Conservation (phyloP, 2,888 invertebrate species). For the Stenodema calcarata region DNA sequence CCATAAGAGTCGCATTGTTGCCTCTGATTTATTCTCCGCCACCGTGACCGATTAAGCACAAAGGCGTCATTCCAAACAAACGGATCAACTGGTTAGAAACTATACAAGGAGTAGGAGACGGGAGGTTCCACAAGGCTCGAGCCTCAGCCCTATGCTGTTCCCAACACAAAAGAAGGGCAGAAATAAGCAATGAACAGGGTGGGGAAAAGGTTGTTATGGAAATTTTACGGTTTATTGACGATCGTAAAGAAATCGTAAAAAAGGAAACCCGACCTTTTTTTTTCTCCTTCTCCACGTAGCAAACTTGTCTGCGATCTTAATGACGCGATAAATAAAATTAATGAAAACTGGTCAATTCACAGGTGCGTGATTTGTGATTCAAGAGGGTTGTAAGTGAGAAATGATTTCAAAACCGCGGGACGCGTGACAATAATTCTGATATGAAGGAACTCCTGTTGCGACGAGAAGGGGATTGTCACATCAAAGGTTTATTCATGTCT, state of each 20-base stretch:
- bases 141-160: not conserved
- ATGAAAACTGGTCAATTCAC: not conserved
- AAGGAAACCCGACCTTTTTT: not conserved
- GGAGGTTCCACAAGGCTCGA: not conserved
- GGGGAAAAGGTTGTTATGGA: slow-evolving; percentile 3
- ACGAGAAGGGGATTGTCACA: not conserved
- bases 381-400: not conserved
- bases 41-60: not conserved
- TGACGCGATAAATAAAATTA: not conserved
- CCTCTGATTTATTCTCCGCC: not conserved
- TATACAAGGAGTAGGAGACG: not conserved
- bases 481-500: not conserved
- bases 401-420: not conserved
- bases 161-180: not conserved
- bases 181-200: not conserved
- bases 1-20: not conserved
- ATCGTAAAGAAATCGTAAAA: not conserved
- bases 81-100: slow-evolving; percentile 1
- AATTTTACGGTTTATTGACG: slow-evolving; percentile 10
- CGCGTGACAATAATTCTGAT: not conserved
- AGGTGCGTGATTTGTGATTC: not conserved
- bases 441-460: not conserved
- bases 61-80: not conserved
- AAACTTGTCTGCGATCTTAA: not conserved
- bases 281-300: not conserved